Percentiles rank a stretch among this genome's conserved stretches.
Conservation (phyloP, 2,888 invertebrate genomes). For the Poecilus cupreus region DNA sequence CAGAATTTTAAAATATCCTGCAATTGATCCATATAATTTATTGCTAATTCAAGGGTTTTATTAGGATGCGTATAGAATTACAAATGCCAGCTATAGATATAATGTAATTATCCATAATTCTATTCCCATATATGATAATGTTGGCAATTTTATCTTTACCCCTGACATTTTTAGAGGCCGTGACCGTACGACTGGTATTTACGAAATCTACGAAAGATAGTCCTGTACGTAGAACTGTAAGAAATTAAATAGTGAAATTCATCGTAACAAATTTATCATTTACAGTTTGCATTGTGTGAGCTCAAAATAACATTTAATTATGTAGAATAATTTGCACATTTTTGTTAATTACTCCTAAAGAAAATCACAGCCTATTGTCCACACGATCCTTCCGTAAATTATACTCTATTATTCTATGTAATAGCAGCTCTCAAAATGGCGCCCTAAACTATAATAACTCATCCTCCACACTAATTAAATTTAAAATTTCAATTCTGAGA, state of each 20-base stretch:
- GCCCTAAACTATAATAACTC: conserved; percentile 17
- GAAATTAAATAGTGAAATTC: too few relatives aligned
- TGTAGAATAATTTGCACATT: not conserved
- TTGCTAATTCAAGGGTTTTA: not conserved
- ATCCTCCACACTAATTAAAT: conserved; percentile 11
- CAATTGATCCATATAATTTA: not conserved
- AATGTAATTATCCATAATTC: too few relatives aligned
- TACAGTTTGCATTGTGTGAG: too few relatives aligned
- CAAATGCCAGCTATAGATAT: not conserved
- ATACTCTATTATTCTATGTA: conserved; percentile 10
- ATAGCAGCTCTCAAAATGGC: conserved; percentile 2
- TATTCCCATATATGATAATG: too few relatives aligned
- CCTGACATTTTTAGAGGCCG: too few relatives aligned
- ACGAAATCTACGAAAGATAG: too few relatives aligned
- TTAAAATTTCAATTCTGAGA: conserved; percentile 13
- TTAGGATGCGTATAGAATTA: too few relatives aligned
- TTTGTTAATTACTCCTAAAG: conserved; percentile 3
- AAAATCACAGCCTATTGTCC: conserved; percentile 19
- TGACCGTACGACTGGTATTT: too few relatives aligned
- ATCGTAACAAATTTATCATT: too few relatives aligned
- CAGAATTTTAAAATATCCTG: not conserved
- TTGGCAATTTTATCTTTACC: too few relatives aligned
- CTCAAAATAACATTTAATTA: too few relatives aligned
- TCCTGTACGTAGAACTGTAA: too few relatives aligned
- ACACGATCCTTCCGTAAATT: not conserved